phyloP scores from a whole-genome alignment of 2,888 invertebrate species.

The Sinopyrophorus schimmeli region DNA sequence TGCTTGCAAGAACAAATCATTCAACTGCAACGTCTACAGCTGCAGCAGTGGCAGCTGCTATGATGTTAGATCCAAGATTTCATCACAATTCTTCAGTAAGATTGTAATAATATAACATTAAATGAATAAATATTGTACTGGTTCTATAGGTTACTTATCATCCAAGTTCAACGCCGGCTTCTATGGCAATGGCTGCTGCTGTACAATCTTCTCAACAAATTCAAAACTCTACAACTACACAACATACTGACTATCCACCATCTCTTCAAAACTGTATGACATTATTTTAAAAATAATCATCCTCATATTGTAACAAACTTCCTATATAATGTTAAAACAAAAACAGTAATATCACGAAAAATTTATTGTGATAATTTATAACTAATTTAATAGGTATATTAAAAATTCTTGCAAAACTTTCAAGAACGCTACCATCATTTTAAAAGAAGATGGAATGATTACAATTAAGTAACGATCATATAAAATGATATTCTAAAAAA shows the following conservation, averaged over 20 bases:
- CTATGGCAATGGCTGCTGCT: conserved; percentile 54
- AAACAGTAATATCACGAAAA: too few species aligned
- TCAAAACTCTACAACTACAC: conserved; percentile 49
- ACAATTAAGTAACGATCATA: too few species aligned
- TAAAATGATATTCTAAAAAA: too few species aligned
- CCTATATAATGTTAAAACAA: too few species aligned
- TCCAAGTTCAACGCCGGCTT: conserved; percentile 53
- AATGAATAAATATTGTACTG: too few species aligned
- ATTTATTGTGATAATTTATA: too few species aligned
- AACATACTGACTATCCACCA: conserved; percentile 52
- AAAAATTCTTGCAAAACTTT: too few species aligned
- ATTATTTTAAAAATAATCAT: conserved; percentile 54
- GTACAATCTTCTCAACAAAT: conserved; percentile 55
- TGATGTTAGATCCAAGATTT: conserved; percentile 58
- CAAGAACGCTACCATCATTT: too few species aligned
- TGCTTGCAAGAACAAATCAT: conserved; percentile 50
- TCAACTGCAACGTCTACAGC: conserved; percentile 54
- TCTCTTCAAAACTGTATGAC: conserved; percentile 56
- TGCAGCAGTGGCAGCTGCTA: conserved; percentile 56
- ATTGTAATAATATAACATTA: not conserved
- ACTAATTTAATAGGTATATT: too few species aligned
- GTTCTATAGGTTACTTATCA: conserved; percentile 53
- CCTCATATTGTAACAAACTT: too few species aligned
- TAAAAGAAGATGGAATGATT: too few species aligned
- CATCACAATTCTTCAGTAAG: conserved; percentile 56